A percentile compares a stretch with the other conserved stretches of the same genome.
Conservation (phyloP, 2,888 invertebrate genomes). For the Osedax fenrisi region DNA sequence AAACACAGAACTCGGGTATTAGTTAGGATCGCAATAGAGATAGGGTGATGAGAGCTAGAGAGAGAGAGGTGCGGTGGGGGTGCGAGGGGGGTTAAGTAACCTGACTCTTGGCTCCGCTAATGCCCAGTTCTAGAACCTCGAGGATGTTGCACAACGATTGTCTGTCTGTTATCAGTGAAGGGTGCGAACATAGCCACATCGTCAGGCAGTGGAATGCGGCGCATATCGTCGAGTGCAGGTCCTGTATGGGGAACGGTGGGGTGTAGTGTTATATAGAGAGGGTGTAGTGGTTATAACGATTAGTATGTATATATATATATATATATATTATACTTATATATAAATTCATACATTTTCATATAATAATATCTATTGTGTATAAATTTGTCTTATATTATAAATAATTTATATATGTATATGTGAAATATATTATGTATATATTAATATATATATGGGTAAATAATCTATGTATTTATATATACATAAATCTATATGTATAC, state of each 20-base stretch:
- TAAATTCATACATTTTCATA: too few relatives aligned
- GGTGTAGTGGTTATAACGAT: neutral
- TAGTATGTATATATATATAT: too few relatives aligned
- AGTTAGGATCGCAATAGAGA: too few relatives aligned
- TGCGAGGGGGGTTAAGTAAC: slow-evolving; percentile 40
- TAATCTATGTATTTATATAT: too few relatives aligned
- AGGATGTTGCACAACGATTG: slow-evolving; percentile 82
- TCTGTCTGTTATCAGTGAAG: slow-evolving; percentile 74
- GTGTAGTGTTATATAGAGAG: neutral
- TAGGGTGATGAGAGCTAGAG: neutral
- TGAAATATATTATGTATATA: too few relatives aligned
- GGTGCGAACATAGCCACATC: slow-evolving; percentile 81
- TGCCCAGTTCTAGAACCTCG: slow-evolving; percentile 90
- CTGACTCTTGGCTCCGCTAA: slow-evolving; percentile 77
- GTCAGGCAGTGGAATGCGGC: slow-evolving; percentile 56
- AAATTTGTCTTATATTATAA: too few relatives aligned
- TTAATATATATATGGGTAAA: too few relatives aligned
- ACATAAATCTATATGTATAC: too few relatives aligned
- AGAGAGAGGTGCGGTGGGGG: neutral
- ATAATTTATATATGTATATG: too few relatives aligned
- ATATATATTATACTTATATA: too few relatives aligned
- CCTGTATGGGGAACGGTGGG: slow-evolving; percentile 22
- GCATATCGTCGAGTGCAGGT: slow-evolving; percentile 76
- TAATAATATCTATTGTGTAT: too few relatives aligned
- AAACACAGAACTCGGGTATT: too few relatives aligned